Percentiles rank a stretch among this genome's conserved stretches.
Evolutionary conservation across 2,797 vertebrate species (phyloP).

Genomic region (Gouania willdenowi): DNA sequence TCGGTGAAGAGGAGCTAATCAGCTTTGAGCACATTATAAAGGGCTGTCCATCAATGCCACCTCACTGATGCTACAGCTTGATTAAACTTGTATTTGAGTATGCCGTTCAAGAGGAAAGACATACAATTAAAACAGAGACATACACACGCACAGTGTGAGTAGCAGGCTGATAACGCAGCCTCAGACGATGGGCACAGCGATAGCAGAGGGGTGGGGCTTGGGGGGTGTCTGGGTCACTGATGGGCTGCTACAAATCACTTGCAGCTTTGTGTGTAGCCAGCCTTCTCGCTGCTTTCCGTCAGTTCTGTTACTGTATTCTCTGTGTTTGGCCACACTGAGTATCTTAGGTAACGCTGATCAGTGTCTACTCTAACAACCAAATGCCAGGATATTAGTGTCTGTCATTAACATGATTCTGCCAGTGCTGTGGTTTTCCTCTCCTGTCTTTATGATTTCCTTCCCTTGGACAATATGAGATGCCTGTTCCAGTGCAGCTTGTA

Average conservation of each 20-base stretch:
- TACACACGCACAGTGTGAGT: conserved; percentile 22
- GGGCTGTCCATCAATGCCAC: conserved; percentile 13
- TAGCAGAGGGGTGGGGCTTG: conserved; percentile 48
- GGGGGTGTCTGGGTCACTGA: conserved; percentile 49
- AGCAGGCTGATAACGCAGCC: conserved; percentile 33
- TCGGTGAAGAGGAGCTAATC: conserved; percentile 5
- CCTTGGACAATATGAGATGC: conserved; percentile 21
- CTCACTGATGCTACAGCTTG: conserved; percentile 1
- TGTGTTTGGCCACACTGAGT: conserved; percentile 19
- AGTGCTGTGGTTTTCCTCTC: conserved; percentile 59
- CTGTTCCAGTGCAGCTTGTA: conserved; percentile 13
- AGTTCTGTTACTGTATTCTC: conserved; percentile 26
- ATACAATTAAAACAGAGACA: conserved; percentile 1
- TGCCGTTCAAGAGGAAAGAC: conserved; percentile 10
- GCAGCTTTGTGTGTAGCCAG: conserved; percentile 45
- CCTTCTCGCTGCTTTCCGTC: conserved; percentile 42
- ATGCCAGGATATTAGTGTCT: conserved; percentile 68
- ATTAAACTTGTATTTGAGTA: conserved; percentile 18
- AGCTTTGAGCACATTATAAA: not conserved
- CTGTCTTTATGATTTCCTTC: conserved; percentile 59
- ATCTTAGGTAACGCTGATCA: conserved; percentile 58
- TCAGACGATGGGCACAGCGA: conserved; percentile 62
- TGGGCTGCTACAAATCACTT: conserved; percentile 40
- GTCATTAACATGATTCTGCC: conserved; percentile 62
- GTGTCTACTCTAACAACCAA: conserved; percentile 58